Evolutionary conservation across 2,797 vertebrate genomes (phyloP), one percentile per base, ranked within the genome.

Genomic region (Saxicola maurus): DNA sequence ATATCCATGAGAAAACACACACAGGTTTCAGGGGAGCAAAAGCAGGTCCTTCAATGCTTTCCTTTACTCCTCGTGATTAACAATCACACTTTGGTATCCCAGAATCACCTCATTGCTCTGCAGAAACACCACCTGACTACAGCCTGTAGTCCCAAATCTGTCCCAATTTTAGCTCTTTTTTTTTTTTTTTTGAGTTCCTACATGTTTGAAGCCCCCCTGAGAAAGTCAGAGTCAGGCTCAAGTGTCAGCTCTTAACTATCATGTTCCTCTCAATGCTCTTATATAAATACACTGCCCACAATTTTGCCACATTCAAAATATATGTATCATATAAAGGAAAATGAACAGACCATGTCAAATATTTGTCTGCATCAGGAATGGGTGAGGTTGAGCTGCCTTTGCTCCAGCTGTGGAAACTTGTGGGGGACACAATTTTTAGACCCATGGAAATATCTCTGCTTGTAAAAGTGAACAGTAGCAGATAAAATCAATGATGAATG

Each of bases 261-360:
- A 21, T 0, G 1, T 17, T 86, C 15, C 24, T 11, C n/a, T 66
- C 1, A 0, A 27, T 6, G 0, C 0, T 3, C 46, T 60, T 52
- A 17, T 28, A 77, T 25, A 77, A 61, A 67, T 7, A 83, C 23
- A 60, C 7, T 37, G 33, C 51, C 43, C 23, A 13, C 5, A 46
- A 20, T 0, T 1, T 8, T 21, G 14, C 31, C 73, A 48, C 6
- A 13, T 37, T 42, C 65, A 51, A 68, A 65, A 61, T n/a, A n/a
- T n/a, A n/a, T 31, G 10, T 2, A 46, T 21, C 19, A 31, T 7
- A 6, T 4, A 66, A 64, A 57, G 38, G 38, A 46, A 89, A 87
- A 66, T 27, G 27, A 77, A 72, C 0, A 67, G 55, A 40, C 9
- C 10, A 10, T 3, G 21, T 25, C 2, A 67, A 81, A 40, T 17